Evolutionary conservation across 2,113 vertebrate species (phyloP).

Genomic region (Pluvialis apricaria): DNA sequence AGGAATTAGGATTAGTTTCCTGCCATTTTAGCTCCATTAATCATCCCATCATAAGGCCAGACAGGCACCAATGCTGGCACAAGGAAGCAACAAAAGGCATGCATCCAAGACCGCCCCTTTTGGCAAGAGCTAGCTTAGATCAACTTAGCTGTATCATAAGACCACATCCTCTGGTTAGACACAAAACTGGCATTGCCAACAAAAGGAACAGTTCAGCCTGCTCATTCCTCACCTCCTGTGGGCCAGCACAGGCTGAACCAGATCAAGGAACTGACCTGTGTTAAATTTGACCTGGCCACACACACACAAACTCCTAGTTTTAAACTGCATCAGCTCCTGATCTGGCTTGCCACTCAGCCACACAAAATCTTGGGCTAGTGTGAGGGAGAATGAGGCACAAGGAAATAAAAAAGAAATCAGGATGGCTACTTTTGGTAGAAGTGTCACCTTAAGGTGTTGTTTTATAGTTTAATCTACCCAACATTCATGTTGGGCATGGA

Average conservation of each 20-base stretch:
- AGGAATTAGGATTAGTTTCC: background rate
- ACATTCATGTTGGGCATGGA: background rate
- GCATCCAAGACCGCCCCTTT: background rate
- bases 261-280: background rate
- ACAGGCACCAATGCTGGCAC: background rate
- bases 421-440: background rate
- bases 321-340: background rate
- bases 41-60: background rate
- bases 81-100: background rate
- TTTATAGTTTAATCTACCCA: background rate
- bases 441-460: background rate
- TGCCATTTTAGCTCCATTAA: background rate
- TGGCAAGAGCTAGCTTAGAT: background rate
- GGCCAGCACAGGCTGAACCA: background rate
- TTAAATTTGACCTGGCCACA: background rate
- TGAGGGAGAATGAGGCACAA: background rate
- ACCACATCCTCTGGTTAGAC: conserved; percentile 18
- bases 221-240: background rate
- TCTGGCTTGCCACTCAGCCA: background rate
- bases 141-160: background rate
- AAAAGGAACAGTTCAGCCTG: background rate
- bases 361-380: background rate
- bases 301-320: background rate
- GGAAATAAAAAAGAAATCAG: background rate
- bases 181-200: background rate